Conservation (phyloP, 2,113 vertebrate genomes). For the Asarcornis scutulata region DNA sequence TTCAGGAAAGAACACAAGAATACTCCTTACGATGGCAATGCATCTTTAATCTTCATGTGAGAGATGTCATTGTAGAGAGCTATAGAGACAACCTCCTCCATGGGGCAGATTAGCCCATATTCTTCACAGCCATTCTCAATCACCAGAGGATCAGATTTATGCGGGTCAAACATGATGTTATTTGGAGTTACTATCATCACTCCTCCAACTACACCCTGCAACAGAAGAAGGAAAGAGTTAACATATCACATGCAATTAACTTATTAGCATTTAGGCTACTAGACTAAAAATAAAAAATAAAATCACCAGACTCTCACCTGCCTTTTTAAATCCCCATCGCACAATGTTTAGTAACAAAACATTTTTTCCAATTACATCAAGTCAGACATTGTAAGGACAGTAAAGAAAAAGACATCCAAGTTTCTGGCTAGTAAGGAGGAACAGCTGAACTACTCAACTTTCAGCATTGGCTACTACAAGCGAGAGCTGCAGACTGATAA, state of each 20-base stretch:
- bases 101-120: conserved; percentile 96
- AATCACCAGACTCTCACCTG: background rate
- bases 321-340: background rate
- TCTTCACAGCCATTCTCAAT: conserved; percentile 98
- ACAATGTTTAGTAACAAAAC: background rate
- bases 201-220: conserved; percentile 94
- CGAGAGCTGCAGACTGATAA: background rate
- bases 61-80: conserved; percentile 96
- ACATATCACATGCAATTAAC: background rate
- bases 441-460: background rate
- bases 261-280: background rate
- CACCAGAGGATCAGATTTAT: conserved; percentile 97
- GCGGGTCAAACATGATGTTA: conserved; percentile 99
- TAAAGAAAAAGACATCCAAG: background rate
- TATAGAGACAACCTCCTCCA: conserved; percentile 95
- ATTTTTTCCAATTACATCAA: background rate
- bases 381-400: background rate
- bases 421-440: background rate
- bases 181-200: conserved; percentile 99
- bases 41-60: conserved; percentile 97
- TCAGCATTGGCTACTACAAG: background rate
- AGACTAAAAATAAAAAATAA: background rate
- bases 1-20: conserved; percentile 54
- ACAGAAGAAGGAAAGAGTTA: conserved; percentile 15
- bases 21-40: conserved; percentile 93